These are phyloP conservation scores for Neomonachus schauinslandi DNA, from an alignment of 2,113 vertebrate species.

Conservation along the genomic window DNA sequence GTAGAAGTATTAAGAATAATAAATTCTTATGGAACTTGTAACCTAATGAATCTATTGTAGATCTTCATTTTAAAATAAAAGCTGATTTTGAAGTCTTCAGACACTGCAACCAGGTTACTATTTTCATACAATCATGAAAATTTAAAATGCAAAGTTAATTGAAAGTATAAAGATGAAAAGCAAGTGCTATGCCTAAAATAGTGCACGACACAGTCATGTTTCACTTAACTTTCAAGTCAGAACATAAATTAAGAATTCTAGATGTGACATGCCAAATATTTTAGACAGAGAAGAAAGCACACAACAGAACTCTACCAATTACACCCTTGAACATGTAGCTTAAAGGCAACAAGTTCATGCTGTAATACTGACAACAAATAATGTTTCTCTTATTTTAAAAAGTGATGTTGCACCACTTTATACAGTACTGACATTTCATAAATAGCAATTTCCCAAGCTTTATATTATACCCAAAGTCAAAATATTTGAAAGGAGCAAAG, in stretches of 20 bases:
- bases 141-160: slow-evolving; percentile 82
- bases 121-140: slow-evolving; percentile 77
- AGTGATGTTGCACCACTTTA: background rate
- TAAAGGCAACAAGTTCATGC: slow-evolving; percentile 78
- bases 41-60: slow-evolving; percentile 48
- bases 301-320: slow-evolving; percentile 68
- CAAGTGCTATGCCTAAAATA: slow-evolving; percentile 78
- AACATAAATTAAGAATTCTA: slow-evolving; percentile 78
- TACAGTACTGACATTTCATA: slow-evolving; percentile 24
- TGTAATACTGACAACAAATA: slow-evolving; percentile 72
- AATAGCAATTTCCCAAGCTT: slow-evolving; percentile 55
- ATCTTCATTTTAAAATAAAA: slow-evolving; percentile 68
- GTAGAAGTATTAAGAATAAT: slow-evolving; percentile 33
- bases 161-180: slow-evolving; percentile 80
- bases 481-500: background rate
- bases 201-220: slow-evolving; percentile 73
- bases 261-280: slow-evolving; percentile 80
- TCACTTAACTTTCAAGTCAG: slow-evolving; percentile 80
- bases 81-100: slow-evolving; percentile 72
- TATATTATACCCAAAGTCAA: background rate
- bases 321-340: slow-evolving; percentile 62
- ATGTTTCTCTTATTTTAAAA: background rate
- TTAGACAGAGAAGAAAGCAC: slow-evolving; percentile 68
- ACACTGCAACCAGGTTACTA: slow-evolving; percentile 71
- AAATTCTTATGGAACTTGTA: slow-evolving; percentile 50